Percentiles rank a stretch among this genome's conserved stretches.
phyloP scores from a whole-genome alignment of 1,140 invertebrate genomes.

The Aphelenchoides avenae region DNA sequence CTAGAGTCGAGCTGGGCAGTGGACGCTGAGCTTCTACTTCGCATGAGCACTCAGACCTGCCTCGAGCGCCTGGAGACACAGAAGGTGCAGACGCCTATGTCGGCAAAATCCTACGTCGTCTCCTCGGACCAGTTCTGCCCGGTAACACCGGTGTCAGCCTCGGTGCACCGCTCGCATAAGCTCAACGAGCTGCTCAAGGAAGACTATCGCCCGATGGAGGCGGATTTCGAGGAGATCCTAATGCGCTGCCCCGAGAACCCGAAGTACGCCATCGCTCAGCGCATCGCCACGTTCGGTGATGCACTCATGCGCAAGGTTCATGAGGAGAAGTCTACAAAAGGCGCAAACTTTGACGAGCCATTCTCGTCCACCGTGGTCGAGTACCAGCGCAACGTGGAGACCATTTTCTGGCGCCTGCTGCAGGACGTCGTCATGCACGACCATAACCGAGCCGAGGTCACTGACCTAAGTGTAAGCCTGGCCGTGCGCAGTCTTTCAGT shows the following conservation, averaged over 20 bases:
- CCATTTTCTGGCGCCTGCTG: constrained; percentile 38
- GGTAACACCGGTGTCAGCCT: constrained; percentile 30
- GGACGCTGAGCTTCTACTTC: constrained; percentile 39
- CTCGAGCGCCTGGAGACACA: constrained; percentile 40
- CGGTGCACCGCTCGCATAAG: constrained; percentile 29
- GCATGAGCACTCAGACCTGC: constrained; percentile 42
- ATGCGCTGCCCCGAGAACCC: too few relatives aligned
- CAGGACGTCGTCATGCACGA: constrained; percentile 35
- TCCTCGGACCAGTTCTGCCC: constrained; percentile 42
- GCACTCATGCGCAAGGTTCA: not conserved
- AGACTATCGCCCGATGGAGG: constrained; percentile 22
- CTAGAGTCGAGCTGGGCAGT: constrained; percentile 34
- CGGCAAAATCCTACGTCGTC: constrained; percentile 43
- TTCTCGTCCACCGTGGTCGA: constrained; percentile 18
- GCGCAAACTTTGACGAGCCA: constrained; percentile 3
- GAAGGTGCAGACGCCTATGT: constrained; percentile 20
- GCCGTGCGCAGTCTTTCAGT: not conserved
- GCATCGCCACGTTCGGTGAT: constrained; percentile 13
- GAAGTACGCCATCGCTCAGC: too few relatives aligned
- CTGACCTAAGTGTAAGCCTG: constrained; percentile 29
- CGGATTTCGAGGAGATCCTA: constrained; percentile 28
- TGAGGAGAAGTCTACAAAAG: constrained; percentile 1
- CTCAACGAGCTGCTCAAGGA: constrained; percentile 26
- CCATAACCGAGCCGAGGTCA: constrained; percentile 21
- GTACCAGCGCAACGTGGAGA: constrained; percentile 22